Evolutionary conservation across 1,140 invertebrate genomes (phyloP).

Genomic region (Paraescarpia echinospica): DNA sequence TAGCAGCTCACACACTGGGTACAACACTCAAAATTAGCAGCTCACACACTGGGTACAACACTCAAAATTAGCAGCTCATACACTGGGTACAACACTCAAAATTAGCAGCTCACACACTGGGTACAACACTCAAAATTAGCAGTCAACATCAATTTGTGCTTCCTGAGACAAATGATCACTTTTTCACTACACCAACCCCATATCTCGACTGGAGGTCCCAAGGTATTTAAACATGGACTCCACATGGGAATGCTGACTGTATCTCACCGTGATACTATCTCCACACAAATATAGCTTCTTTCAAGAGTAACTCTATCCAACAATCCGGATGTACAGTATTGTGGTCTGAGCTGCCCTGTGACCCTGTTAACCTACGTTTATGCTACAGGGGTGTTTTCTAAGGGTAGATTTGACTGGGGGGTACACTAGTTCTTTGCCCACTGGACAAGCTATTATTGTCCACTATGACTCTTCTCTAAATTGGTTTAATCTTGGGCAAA

Average conservation of each 20-base stretch:
- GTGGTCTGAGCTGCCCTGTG: background rate
- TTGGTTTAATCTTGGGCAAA: background rate
- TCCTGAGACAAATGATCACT: background rate
- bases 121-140: background rate
- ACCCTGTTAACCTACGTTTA: background rate
- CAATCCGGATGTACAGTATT: background rate
- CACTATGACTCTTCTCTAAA: background rate
- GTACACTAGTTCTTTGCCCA: no score
- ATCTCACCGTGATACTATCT: background rate
- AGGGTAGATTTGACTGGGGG: background rate
- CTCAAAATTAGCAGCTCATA: no score
- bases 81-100: no score
- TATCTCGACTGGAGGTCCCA: background rate
- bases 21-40: no score
- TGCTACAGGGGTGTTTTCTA: background rate
- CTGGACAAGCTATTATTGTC: background rate
- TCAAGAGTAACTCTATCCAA: background rate
- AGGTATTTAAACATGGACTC: background rate
- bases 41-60: no score
- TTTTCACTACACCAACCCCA: background rate
- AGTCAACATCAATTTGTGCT: background rate
- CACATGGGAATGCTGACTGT: background rate
- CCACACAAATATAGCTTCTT: conserved; percentile 1
- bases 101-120: background rate
- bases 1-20: background rate